Base-by-base conservation (phyloP, 1,140 invertebrate genomes). In the Muscidifurax raptorellus region DNA sequence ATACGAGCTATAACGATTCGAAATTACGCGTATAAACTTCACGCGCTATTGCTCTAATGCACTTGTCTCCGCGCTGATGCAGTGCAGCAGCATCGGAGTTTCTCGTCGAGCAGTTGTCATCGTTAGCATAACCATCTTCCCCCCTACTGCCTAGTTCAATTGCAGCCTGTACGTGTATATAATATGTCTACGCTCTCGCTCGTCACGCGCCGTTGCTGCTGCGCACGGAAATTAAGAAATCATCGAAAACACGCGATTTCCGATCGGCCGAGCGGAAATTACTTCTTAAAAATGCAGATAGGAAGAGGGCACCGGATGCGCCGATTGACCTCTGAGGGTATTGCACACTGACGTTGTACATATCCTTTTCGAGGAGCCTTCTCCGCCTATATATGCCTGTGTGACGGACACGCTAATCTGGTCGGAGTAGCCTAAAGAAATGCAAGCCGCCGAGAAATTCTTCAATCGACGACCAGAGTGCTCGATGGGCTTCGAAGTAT, bases 291-390 rank as follows among this genome's bases (percentile, higher is more conserved):
- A 84, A 80, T 79, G 27, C 47, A 77, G 66, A 84, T 79, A 84
- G 76, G 40, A 74, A 79, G 76, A 32, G 80, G 90, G 86, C 87
- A 86, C 90, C 91, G 91, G 91, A 92, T 89, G 90, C 85, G 80
- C 86, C 88, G 90, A 91, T 92, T 91, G 90, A 90, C 89, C 89
- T 90, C 86, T 86, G 84, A 71, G 25, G n/a, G 25, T 27, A 80
- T 87, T 87, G 76, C 87, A 88, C 83, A 44, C n/a, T n/a, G 74
- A 47, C 87, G 87, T 86, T 87, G 82, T 75, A 27, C 32, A 84
- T 85, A 83, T 88, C 88, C 87, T 90, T 90, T 90, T 88, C 69
- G 64, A 82, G 80, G 87, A 87, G 78, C 59, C 44, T 47, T 0
- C 40, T 66, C 79, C 40, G 64, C 27, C 66, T 59, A 13, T 47